Evolutionary conservation across 2,113 vertebrate species (phyloP).

Genomic region (Pelmatolapia mariae): DNA sequence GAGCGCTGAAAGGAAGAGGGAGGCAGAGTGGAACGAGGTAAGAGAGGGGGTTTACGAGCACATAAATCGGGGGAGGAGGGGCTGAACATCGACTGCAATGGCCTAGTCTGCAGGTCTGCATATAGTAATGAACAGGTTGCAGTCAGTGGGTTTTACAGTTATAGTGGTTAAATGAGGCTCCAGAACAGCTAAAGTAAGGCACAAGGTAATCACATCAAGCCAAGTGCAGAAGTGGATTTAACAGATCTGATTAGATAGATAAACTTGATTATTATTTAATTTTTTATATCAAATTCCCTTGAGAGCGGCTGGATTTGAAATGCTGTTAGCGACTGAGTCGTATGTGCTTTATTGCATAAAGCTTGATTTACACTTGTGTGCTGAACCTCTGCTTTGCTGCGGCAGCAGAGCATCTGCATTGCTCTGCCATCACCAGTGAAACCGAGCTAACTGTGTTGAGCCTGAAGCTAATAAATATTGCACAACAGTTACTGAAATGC

Average conservation of each 20-base stretch:
- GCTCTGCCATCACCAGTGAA: not conserved
- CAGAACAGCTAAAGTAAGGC: not conserved
- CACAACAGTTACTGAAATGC: not conserved
- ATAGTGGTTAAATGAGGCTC: not conserved
- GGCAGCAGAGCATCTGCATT: not conserved
- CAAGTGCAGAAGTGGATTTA: not conserved
- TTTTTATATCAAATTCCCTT: not conserved
- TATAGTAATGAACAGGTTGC: not conserved
- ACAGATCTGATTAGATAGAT: not conserved
- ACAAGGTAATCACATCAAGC: not conserved
- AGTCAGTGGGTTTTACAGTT: not conserved
- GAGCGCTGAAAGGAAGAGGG: not conserved
- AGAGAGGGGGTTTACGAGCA: not conserved
- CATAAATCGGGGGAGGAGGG: not conserved
- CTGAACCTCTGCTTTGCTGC: not conserved
- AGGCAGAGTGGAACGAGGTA: not conserved
- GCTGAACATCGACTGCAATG: not conserved
- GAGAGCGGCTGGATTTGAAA: not conserved
- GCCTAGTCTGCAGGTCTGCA: not conserved
- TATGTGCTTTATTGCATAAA: not conserved
- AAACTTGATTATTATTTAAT: not conserved
- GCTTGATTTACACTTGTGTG: not conserved
- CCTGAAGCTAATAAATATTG: not conserved
- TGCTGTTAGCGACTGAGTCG: fast-evolving
- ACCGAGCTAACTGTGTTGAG: not conserved